A percentile compares a stretch with the other conserved stretches of the same genome.
Conservation (phyloP, 2,888 invertebrate genomes). For the Ceriagrion tenellum region DNA sequence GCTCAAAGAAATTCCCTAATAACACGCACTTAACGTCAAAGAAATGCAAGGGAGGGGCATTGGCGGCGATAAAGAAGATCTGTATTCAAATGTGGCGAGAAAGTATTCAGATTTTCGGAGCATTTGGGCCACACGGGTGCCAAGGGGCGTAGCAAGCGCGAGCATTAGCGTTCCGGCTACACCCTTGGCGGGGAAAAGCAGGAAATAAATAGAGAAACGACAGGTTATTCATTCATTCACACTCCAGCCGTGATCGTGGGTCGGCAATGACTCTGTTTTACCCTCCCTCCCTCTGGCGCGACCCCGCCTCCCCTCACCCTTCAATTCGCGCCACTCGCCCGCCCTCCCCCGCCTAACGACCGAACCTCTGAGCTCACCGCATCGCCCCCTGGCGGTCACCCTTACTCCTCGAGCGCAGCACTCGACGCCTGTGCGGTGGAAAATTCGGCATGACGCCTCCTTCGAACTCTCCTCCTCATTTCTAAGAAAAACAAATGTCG, state of each 20-base stretch:
- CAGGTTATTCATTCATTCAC: constrained; percentile 25
- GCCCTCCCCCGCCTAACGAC: background rate
- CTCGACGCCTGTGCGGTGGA: no score
- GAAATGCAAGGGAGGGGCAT: background rate
- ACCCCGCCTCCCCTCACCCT: background rate
- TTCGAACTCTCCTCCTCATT: no score
- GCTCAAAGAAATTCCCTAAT: constrained; percentile 1
- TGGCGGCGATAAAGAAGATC: background rate
- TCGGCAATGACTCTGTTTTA: background rate
- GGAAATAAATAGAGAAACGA: background rate
- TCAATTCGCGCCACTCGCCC: background rate
- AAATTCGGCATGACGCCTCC: no score
- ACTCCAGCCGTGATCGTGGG: background rate
- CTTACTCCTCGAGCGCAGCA: background rate
- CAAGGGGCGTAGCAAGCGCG: background rate
- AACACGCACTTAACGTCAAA: background rate
- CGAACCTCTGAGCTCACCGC: background rate
- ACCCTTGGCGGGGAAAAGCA: background rate
- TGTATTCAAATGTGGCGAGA: background rate
- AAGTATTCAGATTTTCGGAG: constrained; percentile 10
- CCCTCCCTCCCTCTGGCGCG: background rate
- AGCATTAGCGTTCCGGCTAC: background rate
- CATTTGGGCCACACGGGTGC: background rate
- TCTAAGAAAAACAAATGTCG: no score
- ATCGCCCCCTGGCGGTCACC: background rate